Base-by-base conservation (phyloP, 2,797 vertebrate species). In the Spatula versicolor region DNA sequence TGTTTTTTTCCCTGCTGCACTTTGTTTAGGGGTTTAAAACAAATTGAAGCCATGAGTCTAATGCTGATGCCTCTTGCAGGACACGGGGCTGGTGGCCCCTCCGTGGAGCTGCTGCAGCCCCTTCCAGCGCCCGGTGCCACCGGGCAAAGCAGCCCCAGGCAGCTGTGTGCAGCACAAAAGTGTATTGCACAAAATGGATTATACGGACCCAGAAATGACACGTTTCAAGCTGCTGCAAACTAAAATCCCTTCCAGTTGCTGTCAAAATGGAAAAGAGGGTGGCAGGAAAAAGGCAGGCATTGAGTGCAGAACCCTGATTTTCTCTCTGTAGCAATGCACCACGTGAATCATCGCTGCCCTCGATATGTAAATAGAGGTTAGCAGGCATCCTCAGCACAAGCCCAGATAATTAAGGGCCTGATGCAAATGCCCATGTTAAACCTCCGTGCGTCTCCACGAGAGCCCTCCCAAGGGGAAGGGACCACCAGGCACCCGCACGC, bases 241-340 rank as follows among this genome's bases (percentile, higher is more conserved):
- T 77, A 94, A 89, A 75, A 73, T 28, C 11, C 55, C 63, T 83
- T 55, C 60, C 59, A 68, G n/a, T 50, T 63, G 81, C 22, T 52
- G 43, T 15, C 6, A 18, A 26, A 74, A 84, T 71, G 58, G 83
- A 96, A 84, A 90, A 90, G 33, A 80, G 91, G 72, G n/a, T 50
- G 62, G 31, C 76, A 72, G 25, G 25, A 75, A 77, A 90, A 90
- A 85, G 45, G 76, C 48, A 83, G 28, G 11, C 55, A 81, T 28
- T 72, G 88, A 94, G 86, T 93, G 75, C 94, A 95, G 92, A 86
- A 8, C 60, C 77, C 85, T 88, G 95, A 92, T 88, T 95, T 93
- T 94, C 72, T 28, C 62, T 94, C 89, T 95, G 96, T 95, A 96
- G 96, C 95, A 96, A 96, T 97, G 96, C 92, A 77, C 91, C 95